Base-by-base conservation (phyloP, 2,113 vertebrate species). In the Peromyscus californicus region DNA sequence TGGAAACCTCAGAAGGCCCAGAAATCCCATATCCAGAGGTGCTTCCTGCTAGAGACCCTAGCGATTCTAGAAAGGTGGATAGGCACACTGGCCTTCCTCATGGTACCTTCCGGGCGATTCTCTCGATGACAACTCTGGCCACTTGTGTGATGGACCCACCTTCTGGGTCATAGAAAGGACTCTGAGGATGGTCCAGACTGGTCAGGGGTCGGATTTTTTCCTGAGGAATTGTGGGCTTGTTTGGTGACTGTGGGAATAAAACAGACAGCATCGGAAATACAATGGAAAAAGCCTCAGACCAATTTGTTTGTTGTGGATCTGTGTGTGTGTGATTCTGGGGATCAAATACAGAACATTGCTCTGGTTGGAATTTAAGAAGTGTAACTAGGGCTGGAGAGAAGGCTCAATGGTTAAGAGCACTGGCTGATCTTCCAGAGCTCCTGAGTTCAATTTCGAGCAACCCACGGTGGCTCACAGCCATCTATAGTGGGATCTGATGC, bases 101-200 rank as follows among this genome's bases (percentile, higher is more conserved):
- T 17, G 10, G 51, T 78, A 99, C 99, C 99, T 99, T 99, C 97
- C 99, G 99, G 90, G 99, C 99, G 31, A 99, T 99, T 98, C 99
- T 99, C 95, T 99, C 99, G 90, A 99, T 99, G 94, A 99, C 97
- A 80, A 99, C 98, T 98, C 99, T 99, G 95, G 99, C 99, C 92
- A 99, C 99, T 83, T 99, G 99, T 80, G 98, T 99, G 98, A 99
- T 99, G 67, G 99, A 99, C 0, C 99, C 99, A 61, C 99, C 99
- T 97, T 99, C 99, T 63, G 99, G 99, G 89, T 99, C 99, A 15
- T 99, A 99, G 98, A 99, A 99, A n/a, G 99, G 99, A 98, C 99
- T 99, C 95, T 99, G 99, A 70, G 99, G 99, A 93, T 99, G 99
- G 98, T 99, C 99, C 97, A 99, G 98, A 93, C 99, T 99, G 95